Percentiles rank a stretch among this genome's conserved stretches.
Conservation (phyloP, 1,140 invertebrate genomes). For the Eciton burchellii region DNA sequence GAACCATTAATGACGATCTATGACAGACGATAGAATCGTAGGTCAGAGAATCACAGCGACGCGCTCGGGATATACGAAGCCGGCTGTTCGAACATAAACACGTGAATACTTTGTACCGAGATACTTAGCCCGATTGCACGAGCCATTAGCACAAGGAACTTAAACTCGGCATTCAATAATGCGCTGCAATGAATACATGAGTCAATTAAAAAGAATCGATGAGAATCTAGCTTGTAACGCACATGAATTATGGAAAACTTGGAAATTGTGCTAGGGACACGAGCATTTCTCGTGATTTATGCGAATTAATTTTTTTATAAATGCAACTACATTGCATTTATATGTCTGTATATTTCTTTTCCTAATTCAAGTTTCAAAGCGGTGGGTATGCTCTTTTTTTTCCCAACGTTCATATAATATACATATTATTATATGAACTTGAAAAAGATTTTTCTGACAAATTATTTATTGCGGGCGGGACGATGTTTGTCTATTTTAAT, state of each 20-base stretch:
- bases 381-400: not conserved
- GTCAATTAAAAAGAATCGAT: constrained; percentile 22
- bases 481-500: not conserved
- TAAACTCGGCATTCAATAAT: constrained; percentile 50
- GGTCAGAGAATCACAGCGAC: not conserved
- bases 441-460: not conserved
- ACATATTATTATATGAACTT: constrained; percentile 12
- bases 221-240: not conserved
- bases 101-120: constrained; percentile 28
- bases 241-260: not conserved
- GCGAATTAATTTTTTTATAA: constrained; percentile 7
- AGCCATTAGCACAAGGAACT: constrained; percentile 53
- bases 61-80: constrained; percentile 1
- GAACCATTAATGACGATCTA: constrained; percentile 3
- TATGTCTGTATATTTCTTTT: too few species aligned
- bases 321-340: not conserved
- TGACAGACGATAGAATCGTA: constrained; percentile 20
- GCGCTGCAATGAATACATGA: not conserved
- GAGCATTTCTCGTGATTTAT: not conserved
- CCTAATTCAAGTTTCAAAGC: not conserved
- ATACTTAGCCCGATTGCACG: constrained; percentile 1
- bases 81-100: constrained; percentile 8
- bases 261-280: not conserved
- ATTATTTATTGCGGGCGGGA: not conserved
- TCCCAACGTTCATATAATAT: not conserved